Conservation (phyloP, 1,140 invertebrate species). For the Epicauta chinensis region DNA sequence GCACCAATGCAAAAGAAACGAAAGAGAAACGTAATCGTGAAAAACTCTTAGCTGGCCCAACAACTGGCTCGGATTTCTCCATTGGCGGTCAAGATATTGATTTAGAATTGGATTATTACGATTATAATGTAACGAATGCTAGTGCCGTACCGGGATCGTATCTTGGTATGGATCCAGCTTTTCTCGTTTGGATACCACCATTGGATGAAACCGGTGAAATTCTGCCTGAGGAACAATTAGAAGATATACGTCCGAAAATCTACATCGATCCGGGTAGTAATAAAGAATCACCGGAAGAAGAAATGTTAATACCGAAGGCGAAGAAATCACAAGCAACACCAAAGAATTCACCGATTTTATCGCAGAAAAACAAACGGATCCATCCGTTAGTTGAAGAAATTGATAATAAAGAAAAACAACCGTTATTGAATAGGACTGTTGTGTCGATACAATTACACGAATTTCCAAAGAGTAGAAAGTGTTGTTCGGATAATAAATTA, state of each 20-base stretch:
- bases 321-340: conserved; percentile 16
- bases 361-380: conserved; percentile 24
- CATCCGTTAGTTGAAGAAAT: conserved; percentile 3
- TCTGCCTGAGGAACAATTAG: conserved; percentile 30
- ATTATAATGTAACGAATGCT: conserved; percentile 76
- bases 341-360: conserved; percentile 15
- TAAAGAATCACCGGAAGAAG: conserved; percentile 39
- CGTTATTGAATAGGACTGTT: conserved; percentile 18
- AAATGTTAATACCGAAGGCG: conserved; percentile 30
- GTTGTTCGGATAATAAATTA: conserved; percentile 11
- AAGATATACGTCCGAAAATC: conserved; percentile 30
- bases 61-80: conserved; percentile 65
- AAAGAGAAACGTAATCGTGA: conserved; percentile 71
- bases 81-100: conserved; percentile 65
- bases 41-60: conserved; percentile 55
- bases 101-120: conserved; percentile 81
- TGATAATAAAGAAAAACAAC: conserved; percentile 2
- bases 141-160: conserved; percentile 71
- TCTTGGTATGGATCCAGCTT: conserved; percentile 76
- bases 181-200: conserved; percentile 80
- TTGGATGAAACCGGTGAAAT: conserved; percentile 51
- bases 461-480: conserved; percentile 27
- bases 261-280: conserved; percentile 38
- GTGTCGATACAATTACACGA: conserved; percentile 34
- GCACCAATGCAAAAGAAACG: conserved; percentile 62